phyloP scores from a whole-genome alignment of 2,113 vertebrate species.

The Dryoscopus gambensis region DNA sequence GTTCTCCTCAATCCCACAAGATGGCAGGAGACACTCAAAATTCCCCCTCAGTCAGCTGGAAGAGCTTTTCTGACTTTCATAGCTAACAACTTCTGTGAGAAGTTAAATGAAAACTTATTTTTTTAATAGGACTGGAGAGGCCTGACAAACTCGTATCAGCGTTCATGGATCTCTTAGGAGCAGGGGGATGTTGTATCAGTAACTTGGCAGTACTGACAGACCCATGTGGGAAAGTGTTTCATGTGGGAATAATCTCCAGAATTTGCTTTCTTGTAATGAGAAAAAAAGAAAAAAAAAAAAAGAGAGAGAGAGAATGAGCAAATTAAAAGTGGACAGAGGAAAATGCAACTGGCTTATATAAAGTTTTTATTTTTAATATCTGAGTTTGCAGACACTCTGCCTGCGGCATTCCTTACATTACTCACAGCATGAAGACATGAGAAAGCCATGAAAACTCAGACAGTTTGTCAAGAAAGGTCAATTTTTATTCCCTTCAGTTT shows the following conservation, averaged over 20 bases:
- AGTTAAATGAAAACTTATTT: conserved; percentile 1
- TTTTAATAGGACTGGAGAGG: neutral
- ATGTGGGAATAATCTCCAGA: conserved; percentile 27
- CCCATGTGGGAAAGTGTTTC: neutral
- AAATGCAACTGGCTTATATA: neutral
- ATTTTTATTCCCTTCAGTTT: neutral
- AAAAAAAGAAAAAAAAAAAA: neutral
- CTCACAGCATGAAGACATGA: conserved; percentile 36
- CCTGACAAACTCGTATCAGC: neutral
- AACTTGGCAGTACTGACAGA: neutral
- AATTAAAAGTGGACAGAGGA: neutral
- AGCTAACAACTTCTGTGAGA: neutral
- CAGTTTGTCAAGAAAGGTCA: conserved; percentile 16
- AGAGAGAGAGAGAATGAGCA: neutral
- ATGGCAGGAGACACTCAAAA: conserved; percentile 46
- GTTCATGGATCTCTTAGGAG: neutral
- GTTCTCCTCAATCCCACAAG: conserved; percentile 38
- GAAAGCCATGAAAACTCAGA: conserved; percentile 13
- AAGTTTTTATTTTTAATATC: conserved; percentile 15
- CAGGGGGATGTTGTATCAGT: neutral
- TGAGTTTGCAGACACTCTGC: neutral
- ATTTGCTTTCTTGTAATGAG: neutral
- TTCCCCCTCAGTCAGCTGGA: neutral
- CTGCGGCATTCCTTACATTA: conserved; percentile 19
- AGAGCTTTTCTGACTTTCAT: neutral